phyloP scores from a whole-genome alignment of 1,140 invertebrate genomes.

The Telenomus remus region DNA sequence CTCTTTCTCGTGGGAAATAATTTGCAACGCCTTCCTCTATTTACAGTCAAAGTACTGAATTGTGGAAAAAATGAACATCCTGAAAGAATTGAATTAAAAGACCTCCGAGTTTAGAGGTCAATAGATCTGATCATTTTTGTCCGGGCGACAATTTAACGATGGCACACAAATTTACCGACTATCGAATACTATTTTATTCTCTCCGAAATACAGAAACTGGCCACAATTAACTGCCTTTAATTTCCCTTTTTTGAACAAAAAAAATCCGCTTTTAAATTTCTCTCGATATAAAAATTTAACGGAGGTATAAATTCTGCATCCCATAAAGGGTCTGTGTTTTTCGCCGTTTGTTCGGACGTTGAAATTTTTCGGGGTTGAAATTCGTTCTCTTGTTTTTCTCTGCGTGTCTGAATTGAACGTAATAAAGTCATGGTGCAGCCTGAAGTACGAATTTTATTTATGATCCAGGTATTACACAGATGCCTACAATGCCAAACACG shows the following conservation, averaged over 20 bases:
- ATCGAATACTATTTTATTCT: constrained; percentile 36
- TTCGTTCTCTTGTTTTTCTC: background rate
- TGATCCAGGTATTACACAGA: constrained; percentile 63
- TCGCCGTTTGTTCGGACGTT: too few species aligned
- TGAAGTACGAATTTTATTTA: constrained; percentile 23
- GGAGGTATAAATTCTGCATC: too few species aligned
- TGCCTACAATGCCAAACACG: constrained; percentile 49
- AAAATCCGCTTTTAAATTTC: constrained; percentile 15
- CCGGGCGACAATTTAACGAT: constrained; percentile 15
- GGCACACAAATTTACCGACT: constrained; percentile 28
- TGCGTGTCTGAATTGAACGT: background rate
- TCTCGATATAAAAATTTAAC: constrained; percentile 8
- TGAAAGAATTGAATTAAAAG: constrained; percentile 22
- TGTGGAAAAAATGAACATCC: too few species aligned
- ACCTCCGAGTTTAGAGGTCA: background rate
- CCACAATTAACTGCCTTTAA: constrained; percentile 31
- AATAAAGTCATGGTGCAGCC: constrained; percentile 9
- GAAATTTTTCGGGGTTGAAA: too few species aligned
- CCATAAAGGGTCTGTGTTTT: too few species aligned
- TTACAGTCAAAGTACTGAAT: too few species aligned
- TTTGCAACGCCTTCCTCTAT: too few species aligned
- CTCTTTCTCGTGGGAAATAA: too few species aligned
- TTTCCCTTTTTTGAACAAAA: constrained; percentile 23
- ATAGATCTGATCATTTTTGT: constrained; percentile 3
- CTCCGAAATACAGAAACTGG: constrained; percentile 12